phyloP scores from a whole-genome alignment of 2,113 vertebrate genomes.

The Cochlearius cochlearius region DNA sequence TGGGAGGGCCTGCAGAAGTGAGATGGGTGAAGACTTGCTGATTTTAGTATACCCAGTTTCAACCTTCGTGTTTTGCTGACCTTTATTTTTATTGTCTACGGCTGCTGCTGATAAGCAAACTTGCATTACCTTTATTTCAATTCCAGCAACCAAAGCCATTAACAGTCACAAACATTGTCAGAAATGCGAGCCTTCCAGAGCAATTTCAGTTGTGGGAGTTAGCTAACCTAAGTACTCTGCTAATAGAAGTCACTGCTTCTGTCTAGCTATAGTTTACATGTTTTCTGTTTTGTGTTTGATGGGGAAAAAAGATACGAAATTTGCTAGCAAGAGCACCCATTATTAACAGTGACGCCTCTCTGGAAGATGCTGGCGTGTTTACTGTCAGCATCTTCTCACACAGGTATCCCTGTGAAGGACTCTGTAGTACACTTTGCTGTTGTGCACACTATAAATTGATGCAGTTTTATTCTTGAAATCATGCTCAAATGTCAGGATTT shows the following conservation, averaged over 20 bases:
- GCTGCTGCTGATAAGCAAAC: background rate
- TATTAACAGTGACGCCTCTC: background rate
- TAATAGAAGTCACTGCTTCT: background rate
- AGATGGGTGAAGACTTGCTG: background rate
- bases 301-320: background rate
- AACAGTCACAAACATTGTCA: background rate
- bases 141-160: background rate
- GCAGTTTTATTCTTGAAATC: background rate
- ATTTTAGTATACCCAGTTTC: background rate
- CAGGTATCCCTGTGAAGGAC: background rate
- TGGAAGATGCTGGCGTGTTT: background rate
- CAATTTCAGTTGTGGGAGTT: background rate
- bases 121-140: background rate
- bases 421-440: background rate
- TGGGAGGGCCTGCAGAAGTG: background rate
- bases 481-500: background rate
- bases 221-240: background rate
- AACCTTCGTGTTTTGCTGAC: background rate
- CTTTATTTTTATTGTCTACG: background rate
- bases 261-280: background rate
- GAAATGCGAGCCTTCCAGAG: background rate
- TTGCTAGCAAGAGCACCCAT: background rate
- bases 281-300: background rate
- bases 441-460: background rate
- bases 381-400: background rate